A percentile compares a stretch with the other conserved stretches of the same genome.
Conservation (phyloP, 2,888 invertebrate genomes). For the Drosophila setosimentum region DNA sequence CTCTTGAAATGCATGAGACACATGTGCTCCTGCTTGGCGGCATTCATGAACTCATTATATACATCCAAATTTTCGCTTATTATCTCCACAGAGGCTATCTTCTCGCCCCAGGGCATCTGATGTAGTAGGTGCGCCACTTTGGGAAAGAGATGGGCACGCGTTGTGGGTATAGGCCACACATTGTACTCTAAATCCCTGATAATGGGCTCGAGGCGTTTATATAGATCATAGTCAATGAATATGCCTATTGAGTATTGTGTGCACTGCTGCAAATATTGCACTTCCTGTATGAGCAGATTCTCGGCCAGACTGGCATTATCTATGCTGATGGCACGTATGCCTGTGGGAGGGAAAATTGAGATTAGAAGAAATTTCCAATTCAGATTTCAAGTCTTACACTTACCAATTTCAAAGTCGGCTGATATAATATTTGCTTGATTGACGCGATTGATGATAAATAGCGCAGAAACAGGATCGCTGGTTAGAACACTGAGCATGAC, state of each 20-base stretch:
- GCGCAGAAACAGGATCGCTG: conserved; percentile 81
- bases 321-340: conserved; percentile 82
- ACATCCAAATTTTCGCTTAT: conserved; percentile 80
- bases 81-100: conserved; percentile 84
- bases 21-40: conserved; percentile 82
- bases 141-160: conserved; percentile 78
- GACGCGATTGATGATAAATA: conserved; percentile 84
- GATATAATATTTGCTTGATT: conserved; percentile 83
- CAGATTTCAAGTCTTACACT: conserved; percentile 1
- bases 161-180: conserved; percentile 84
- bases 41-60: conserved; percentile 84
- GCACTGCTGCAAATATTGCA: conserved; percentile 84
- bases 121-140: conserved; percentile 84
- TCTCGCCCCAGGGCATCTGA: conserved; percentile 85
- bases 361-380: not conserved
- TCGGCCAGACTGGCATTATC: conserved; percentile 75
- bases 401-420: conserved; percentile 84
- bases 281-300: conserved; percentile 83
- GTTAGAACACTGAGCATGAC: conserved; percentile 83
- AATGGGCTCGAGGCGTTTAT: conserved; percentile 73
- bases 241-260: conserved; percentile 83
- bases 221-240: conserved; percentile 82
- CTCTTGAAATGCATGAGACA: conserved; percentile 85
- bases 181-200: conserved; percentile 84
- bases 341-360: conserved; percentile 45